phyloP scores from a whole-genome alignment of 2,888 invertebrate species.

The Brachypalpus laphriformis region DNA sequence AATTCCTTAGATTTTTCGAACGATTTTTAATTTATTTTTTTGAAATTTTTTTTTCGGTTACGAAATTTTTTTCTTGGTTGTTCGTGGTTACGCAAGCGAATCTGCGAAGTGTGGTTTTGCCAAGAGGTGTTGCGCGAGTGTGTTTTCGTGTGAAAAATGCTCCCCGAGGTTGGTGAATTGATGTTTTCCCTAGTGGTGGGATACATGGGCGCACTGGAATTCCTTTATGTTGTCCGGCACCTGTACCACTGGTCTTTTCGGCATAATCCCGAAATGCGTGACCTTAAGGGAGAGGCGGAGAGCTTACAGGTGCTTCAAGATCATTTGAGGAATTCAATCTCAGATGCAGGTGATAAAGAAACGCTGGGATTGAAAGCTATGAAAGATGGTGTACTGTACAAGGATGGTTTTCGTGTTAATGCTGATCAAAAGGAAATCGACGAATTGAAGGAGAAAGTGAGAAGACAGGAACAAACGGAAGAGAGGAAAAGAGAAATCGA shows the following conservation, averaged over 20 bases:
- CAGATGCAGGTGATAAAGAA: slow-evolving; percentile 75
- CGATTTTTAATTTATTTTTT: slow-evolving; percentile 7
- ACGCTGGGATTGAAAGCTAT: slow-evolving; percentile 78
- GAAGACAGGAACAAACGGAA: slow-evolving; percentile 61
- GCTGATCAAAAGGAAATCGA: slow-evolving; percentile 76
- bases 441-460: slow-evolving; percentile 73
- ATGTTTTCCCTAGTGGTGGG: slow-evolving; percentile 89
- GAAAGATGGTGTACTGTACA: slow-evolving; percentile 81
- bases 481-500: slow-evolving; percentile 76
- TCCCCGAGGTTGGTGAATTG: slow-evolving; percentile 87
- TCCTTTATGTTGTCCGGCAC: slow-evolving; percentile 80
- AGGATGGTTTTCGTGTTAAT: slow-evolving; percentile 80
- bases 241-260: slow-evolving; percentile 80
- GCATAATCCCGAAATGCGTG: slow-evolving; percentile 76
- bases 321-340: slow-evolving; percentile 77
- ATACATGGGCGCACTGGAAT: slow-evolving; percentile 89
- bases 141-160: slow-evolving; percentile 77
- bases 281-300: slow-evolving; percentile 74
- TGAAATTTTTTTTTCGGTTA: slow-evolving; percentile 55
- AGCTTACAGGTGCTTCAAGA: slow-evolving; percentile 78
- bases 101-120: slow-evolving; percentile 60
- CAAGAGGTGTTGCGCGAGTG: slow-evolving; percentile 18
- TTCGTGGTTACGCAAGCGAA: slow-evolving; percentile 77
- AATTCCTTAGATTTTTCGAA: slow-evolving; percentile 23
- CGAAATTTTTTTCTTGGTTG: slow-evolving; percentile 56